A percentile compares a stretch with the other conserved stretches of the same genome.
These are phyloP conservation scores for Pecten maximus DNA, from an alignment of 2,888 invertebrate species.

Conservation along the genomic window DNA sequence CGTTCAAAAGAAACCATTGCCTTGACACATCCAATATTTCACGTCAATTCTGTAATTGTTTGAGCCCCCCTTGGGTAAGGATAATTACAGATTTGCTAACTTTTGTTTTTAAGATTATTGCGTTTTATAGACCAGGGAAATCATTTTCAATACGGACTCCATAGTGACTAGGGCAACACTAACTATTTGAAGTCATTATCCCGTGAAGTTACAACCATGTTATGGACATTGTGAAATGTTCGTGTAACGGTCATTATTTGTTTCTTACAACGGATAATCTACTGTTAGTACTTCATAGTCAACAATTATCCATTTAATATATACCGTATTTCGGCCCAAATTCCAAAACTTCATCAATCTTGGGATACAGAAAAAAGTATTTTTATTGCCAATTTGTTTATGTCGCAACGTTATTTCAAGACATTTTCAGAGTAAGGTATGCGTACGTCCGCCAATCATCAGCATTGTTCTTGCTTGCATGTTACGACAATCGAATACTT, in stretches of 20 bases:
- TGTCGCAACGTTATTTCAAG: too few relatives aligned
- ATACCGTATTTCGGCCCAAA: too few relatives aligned
- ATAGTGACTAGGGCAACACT: background rate
- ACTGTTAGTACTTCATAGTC: too few relatives aligned
- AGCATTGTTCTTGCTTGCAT: too few relatives aligned
- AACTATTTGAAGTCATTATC: background rate
- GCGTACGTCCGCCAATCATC: too few relatives aligned
- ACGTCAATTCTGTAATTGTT: slow-evolving; percentile 27
- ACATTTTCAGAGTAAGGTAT: too few relatives aligned
- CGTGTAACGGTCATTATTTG: background rate
- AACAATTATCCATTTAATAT: too few relatives aligned
- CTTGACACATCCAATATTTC: slow-evolving; percentile 26
- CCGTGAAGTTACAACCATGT: background rate
- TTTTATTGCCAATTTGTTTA: too few relatives aligned
- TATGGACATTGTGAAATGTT: background rate
- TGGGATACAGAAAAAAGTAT: too few relatives aligned
- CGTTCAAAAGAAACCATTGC: slow-evolving; percentile 33
- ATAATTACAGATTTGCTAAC: slow-evolving; percentile 33
- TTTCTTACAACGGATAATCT: background rate
- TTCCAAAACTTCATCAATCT: too few relatives aligned
- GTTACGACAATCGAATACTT: too few relatives aligned
- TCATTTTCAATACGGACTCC: background rate
- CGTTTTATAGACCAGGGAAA: slow-evolving; percentile 14
- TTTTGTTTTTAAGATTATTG: slow-evolving; percentile 14
- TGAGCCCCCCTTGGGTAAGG: background rate